A percentile compares a stretch with the other conserved stretches of the same genome.
Evolutionary conservation across 2,797 vertebrate genomes (phyloP).

Genomic region (Buceros bicornis): DNA sequence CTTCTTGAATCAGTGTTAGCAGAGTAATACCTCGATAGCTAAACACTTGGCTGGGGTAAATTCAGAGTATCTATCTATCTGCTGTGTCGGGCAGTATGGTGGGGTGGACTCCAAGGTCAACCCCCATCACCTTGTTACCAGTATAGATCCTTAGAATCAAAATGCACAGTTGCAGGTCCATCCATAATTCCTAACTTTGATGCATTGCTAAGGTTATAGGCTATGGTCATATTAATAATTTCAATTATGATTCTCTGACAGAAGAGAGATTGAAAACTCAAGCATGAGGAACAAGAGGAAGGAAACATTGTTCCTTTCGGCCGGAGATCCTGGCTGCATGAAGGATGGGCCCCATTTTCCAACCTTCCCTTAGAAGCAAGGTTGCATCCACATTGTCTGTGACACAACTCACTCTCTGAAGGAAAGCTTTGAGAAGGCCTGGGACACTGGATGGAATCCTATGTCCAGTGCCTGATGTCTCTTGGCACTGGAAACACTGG

Average conservation of each 20-base stretch:
- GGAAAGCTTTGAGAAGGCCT: neutral
- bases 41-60: neutral
- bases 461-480: neutral
- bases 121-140: neutral
- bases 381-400: neutral
- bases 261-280: neutral
- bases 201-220: neutral
- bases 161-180: neutral
- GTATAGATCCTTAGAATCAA: neutral
- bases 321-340: neutral
- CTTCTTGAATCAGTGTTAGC: neutral
- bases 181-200: neutral
- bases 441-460: neutral
- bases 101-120: neutral
- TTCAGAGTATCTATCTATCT: neutral
- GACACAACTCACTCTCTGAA: neutral
- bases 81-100: neutral
- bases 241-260: neutral
- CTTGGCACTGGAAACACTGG: neutral
- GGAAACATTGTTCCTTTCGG: neutral
- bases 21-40: neutral
- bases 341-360: neutral
- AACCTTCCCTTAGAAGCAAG: neutral
- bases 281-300: neutral
- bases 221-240: slow-evolving; percentile 16